Conservation (phyloP, 2,113 vertebrate species). For the Myrmophylax atrothorax region DNA sequence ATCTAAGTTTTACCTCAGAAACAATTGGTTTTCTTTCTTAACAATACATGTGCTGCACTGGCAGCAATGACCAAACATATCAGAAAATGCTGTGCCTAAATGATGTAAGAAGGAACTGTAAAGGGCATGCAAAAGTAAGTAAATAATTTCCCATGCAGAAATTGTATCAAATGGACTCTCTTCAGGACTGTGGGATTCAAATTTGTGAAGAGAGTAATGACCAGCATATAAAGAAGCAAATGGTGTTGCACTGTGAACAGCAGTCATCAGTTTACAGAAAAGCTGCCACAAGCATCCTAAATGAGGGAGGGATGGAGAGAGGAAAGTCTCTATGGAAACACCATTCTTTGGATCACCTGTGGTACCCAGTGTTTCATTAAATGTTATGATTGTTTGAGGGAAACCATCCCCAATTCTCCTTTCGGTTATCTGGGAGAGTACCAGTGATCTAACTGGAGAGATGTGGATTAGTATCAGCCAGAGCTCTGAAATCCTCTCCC, state of each 20-base stretch:
- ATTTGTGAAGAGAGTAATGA: not conserved
- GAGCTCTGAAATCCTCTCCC: not conserved
- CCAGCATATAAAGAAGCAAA: not conserved
- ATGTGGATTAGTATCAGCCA: fast-evolving
- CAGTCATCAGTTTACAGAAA: not conserved
- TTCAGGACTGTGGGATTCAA: not conserved
- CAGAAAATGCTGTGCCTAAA: not conserved
- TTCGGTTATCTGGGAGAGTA: not conserved
- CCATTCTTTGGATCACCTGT: not conserved
- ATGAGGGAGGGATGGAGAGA: not conserved
- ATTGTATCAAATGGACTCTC: not conserved
- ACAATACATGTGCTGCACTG: not conserved
- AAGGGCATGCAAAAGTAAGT: not conserved
- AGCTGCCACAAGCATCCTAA: not conserved
- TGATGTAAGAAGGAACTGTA: not conserved
- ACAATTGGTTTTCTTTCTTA: not conserved
- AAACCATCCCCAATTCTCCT: not conserved
- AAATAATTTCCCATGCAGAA: slow-evolving; percentile 19
- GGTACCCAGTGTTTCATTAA: not conserved
- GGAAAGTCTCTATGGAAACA: not conserved
- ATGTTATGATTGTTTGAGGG: not conserved
- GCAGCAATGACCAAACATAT: not conserved
- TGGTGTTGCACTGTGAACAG: not conserved
- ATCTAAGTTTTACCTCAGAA: not conserved
- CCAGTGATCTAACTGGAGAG: not conserved